Conservation (phyloP, 2,888 invertebrate species). For the Schizotus pectinicornis region DNA sequence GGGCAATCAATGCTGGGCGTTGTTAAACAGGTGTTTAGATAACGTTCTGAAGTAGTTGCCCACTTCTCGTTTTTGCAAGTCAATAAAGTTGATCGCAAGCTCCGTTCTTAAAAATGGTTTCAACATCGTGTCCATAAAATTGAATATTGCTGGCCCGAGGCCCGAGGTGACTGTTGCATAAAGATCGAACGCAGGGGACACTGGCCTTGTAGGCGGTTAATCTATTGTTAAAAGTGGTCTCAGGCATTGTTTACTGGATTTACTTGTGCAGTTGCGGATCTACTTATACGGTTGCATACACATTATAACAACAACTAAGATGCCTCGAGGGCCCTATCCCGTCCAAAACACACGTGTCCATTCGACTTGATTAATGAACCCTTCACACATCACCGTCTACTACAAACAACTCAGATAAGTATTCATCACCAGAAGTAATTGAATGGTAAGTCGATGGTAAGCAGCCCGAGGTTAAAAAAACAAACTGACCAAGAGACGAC, state of each 20-base stretch:
- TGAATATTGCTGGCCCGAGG: too few relatives aligned
- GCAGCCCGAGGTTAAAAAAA: too few relatives aligned
- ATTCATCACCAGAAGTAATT: too few relatives aligned
- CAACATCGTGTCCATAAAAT: too few relatives aligned
- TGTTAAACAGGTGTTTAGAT: too few relatives aligned
- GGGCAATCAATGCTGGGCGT: too few relatives aligned
- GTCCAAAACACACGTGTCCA: not conserved
- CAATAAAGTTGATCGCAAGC: not conserved
- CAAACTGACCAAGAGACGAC: too few relatives aligned
- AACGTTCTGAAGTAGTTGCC: too few relatives aligned
- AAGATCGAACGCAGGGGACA: not conserved
- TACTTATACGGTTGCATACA: not conserved
- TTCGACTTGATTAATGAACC: not conserved
- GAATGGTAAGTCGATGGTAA: too few relatives aligned
- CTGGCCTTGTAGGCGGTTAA: slow-evolving; percentile 8
- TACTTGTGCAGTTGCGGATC: not conserved
- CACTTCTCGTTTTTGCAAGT: not conserved
- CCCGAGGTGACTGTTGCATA: too few relatives aligned
- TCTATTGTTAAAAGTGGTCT: slow-evolving; percentile 1
- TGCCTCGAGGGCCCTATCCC: not conserved
- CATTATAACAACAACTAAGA: not conserved
- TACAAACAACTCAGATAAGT: too few relatives aligned
- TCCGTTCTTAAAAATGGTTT: not conserved
- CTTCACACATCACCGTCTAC: too few relatives aligned
- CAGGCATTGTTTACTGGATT: not conserved